Conservation (phyloP, 2,797 vertebrate genomes). For the Acanthornis magna region DNA sequence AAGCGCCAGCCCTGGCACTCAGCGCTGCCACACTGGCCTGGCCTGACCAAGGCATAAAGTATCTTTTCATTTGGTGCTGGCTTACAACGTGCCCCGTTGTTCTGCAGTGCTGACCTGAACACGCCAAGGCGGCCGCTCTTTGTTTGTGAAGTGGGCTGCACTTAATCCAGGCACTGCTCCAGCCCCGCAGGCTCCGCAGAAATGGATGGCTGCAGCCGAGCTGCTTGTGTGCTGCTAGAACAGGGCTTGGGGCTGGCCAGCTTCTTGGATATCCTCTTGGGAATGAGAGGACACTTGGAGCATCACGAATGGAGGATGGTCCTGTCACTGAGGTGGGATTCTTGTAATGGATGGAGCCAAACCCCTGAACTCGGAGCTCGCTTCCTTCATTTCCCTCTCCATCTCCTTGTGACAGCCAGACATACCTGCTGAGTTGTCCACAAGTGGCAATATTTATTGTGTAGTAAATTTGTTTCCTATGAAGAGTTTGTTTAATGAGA, state of each 20-base stretch:
- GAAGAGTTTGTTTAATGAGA: not conserved
- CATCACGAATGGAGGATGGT: not conserved
- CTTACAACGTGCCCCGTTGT: not conserved
- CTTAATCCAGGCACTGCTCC: not conserved
- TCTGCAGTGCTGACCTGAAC: not conserved
- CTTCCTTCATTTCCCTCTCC: not conserved
- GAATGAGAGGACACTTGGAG: not conserved
- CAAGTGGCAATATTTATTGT: not conserved
- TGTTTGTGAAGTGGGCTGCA: not conserved
- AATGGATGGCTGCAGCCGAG: not conserved
- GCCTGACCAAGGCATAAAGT: not conserved
- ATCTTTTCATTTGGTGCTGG: not conserved
- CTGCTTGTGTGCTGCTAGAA: not conserved
- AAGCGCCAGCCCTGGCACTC: not conserved
- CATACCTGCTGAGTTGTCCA: not conserved
- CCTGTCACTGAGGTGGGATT: not conserved
- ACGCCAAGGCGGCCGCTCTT: not conserved
- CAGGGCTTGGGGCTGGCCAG: not conserved
- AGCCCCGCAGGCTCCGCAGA: not conserved
- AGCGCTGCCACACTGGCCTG: not conserved
- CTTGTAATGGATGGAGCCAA: not conserved
- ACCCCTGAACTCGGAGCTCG: accelerated
- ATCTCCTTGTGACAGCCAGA: not conserved
- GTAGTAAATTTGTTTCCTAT: not conserved
- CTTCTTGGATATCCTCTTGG: not conserved